These are phyloP conservation scores for Phacellophora camtschatica DNA, from an alignment of 30 jellyfish, hydroid and myxozoan species.

Conservation along the genomic window DNA sequence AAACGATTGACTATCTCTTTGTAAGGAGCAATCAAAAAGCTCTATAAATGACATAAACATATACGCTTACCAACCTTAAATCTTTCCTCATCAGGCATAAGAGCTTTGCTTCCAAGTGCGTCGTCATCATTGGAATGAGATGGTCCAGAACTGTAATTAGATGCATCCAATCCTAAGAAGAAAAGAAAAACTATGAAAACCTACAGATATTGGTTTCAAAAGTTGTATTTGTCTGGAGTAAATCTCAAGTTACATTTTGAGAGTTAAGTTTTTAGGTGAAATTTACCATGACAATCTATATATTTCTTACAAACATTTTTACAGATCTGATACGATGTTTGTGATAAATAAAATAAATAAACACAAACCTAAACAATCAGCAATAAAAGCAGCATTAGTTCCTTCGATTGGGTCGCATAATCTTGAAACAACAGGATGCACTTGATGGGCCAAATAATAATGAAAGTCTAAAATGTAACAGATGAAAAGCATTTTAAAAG, in stretches of 20 bases:
- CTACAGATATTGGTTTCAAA: not conserved
- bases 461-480: conserved; percentile 61
- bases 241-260: too few species aligned
- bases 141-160: conserved; percentile 68
- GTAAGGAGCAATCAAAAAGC: too few species aligned
- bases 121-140: conserved; percentile 56
- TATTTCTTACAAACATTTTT: too few species aligned
- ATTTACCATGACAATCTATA: too few species aligned
- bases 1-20: too few species aligned
- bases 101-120: conserved; percentile 30
- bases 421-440: conserved; percentile 97
- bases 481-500: too few species aligned
- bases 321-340: too few species aligned
- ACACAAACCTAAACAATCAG: conserved; percentile 92
- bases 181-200: not conserved
- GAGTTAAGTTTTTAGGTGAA: too few species aligned
- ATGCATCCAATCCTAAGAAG: conserved; percentile 78
- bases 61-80: conserved; percentile 86
- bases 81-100: conserved; percentile 82
- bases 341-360: too few species aligned
- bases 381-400: conserved; percentile 79
- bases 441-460: conserved; percentile 85
- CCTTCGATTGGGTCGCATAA: conserved; percentile 97
- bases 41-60: too few species aligned
- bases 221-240: not conserved